A percentile compares a stretch with the other conserved stretches of the same genome.
phyloP scores from a whole-genome alignment of 2,113 vertebrate species.

The Ceuthmochares aereus region DNA sequence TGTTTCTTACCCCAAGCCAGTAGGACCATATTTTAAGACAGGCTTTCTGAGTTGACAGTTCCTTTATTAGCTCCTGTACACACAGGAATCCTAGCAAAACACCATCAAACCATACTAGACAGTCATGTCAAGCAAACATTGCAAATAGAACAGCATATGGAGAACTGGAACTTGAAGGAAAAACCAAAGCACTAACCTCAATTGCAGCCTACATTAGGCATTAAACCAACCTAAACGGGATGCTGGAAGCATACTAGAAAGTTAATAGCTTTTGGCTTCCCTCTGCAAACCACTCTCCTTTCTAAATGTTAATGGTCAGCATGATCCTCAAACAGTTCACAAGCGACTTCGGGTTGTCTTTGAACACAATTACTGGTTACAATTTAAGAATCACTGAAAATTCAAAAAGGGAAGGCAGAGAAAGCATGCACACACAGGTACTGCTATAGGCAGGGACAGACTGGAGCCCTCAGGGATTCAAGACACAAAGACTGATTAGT shows the following conservation, averaged over 20 bases:
- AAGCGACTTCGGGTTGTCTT: background rate
- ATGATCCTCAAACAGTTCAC: background rate
- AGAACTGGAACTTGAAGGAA: background rate
- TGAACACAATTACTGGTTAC: conserved; percentile 11
- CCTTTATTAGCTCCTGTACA: conserved; percentile 36
- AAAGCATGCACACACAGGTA: fast-evolving
- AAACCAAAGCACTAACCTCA: conserved; percentile 49
- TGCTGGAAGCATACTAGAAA: conserved; percentile 5
- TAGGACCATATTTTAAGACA: background rate
- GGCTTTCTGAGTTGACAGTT: conserved; percentile 6
- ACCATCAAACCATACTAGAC: conserved; percentile 1
- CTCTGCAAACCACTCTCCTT: background rate
- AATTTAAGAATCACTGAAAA: background rate
- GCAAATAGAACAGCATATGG: background rate
- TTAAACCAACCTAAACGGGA: conserved; percentile 47
- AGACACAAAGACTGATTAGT: background rate
- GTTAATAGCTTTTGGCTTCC: background rate
- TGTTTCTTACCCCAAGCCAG: background rate
- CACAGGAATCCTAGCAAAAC: conserved; percentile 53
- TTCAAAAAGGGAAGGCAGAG: background rate
- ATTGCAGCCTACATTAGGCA: conserved; percentile 30
- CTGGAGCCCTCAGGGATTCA: background rate
- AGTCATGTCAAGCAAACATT: background rate
- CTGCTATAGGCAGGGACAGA: background rate
- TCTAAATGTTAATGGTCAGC: conserved; percentile 30